Evolutionary conservation across 2,113 vertebrate species (phyloP).

Genomic region (Ageneiosus marmoratus): DNA sequence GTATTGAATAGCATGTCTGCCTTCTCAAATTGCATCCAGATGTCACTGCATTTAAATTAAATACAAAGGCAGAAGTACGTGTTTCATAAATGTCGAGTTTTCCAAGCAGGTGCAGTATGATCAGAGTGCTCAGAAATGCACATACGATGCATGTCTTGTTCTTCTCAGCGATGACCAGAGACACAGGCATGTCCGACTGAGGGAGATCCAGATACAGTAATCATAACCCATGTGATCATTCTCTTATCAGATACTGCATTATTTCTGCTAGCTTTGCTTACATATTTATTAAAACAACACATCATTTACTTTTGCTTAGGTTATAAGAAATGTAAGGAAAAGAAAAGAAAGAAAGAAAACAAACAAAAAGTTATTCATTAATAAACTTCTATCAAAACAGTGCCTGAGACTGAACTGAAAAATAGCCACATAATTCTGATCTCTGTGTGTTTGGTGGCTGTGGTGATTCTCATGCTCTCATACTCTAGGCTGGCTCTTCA

Average conservation of each 20-base stretch:
- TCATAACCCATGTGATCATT: constrained; percentile 14
- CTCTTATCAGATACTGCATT: constrained; percentile 17
- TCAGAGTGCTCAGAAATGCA: constrained; percentile 58
- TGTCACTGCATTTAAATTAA: constrained; percentile 76
- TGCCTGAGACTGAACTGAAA: background rate
- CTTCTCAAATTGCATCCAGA: constrained; percentile 77
- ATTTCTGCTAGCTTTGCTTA: background rate
- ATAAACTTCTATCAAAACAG: background rate
- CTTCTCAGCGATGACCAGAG: constrained; percentile 19
- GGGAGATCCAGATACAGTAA: constrained; percentile 4
- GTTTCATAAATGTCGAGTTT: constrained; percentile 70
- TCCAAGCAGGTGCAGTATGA: constrained; percentile 58
- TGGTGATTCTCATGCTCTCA: constrained; percentile 35
- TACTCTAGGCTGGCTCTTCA: constrained; percentile 49
- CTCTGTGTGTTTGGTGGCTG: constrained; percentile 14
- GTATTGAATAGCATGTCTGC: constrained; percentile 72
- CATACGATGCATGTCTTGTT: constrained; percentile 25
- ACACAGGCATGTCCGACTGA: constrained; percentile 30
- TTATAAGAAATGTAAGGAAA: background rate
- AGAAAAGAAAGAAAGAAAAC: background rate
- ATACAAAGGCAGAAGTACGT: constrained; percentile 72
- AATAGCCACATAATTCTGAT: constrained; percentile 7
- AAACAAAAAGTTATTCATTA: background rate
- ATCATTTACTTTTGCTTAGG: background rate
- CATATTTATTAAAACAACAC: background rate